Conservation (phyloP, 2,797 vertebrate species). For the Hapalemur alaotrensis region DNA sequence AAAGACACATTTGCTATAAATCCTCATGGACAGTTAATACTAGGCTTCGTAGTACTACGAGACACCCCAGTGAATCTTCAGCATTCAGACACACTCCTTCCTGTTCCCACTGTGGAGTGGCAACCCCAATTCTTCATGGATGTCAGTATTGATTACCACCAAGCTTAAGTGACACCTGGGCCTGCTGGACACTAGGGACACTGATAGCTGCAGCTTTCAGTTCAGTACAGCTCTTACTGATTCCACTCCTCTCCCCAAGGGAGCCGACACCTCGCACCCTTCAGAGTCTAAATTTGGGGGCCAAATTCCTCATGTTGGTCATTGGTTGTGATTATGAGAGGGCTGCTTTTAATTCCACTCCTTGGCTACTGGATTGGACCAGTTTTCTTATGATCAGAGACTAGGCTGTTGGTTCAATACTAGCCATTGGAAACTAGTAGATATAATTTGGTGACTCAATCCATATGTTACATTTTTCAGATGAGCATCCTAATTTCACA, state of each 20-base stretch:
- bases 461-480: neutral
- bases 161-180: neutral
- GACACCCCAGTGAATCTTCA: neutral
- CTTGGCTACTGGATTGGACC: neutral
- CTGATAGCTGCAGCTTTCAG: neutral
- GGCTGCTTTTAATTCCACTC: neutral
- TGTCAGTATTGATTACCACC: too few relatives aligned
- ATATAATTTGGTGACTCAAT: neutral
- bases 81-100: neutral
- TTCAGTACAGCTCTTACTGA: neutral
- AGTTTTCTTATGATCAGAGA: neutral
- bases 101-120: neutral
- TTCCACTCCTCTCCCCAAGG: neutral
- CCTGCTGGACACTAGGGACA: neutral
- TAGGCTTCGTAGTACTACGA: neutral
- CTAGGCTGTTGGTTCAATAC: neutral
- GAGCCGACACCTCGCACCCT: neutral
- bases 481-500: neutral
- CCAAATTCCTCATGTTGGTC: neutral
- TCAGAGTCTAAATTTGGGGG: neutral
- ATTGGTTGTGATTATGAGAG: neutral
- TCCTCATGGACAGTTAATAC: neutral
- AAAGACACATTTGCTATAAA: neutral
- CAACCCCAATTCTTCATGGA: neutral
- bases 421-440: neutral